Evolutionary conservation across 1,140 invertebrate species (phyloP).

Genomic region (Drosophila jambulina): DNA sequence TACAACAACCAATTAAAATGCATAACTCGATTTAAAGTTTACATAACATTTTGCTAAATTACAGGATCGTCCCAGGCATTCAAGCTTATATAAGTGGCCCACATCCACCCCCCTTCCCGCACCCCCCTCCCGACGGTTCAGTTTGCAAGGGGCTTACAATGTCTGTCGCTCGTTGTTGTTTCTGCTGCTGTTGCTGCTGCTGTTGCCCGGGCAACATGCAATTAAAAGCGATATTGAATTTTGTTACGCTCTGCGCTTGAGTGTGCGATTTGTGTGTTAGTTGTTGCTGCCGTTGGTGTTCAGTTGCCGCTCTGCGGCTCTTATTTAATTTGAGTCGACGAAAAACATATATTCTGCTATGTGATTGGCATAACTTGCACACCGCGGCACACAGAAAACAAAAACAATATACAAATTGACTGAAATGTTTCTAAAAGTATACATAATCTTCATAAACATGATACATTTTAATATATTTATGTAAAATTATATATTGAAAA

Average conservation of each 20-base stretch:
- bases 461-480: no score
- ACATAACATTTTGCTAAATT: constrained; percentile 83
- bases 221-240: constrained; percentile 83
- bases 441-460: no score
- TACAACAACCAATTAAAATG: constrained; percentile 83
- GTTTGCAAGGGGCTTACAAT: constrained; percentile 79
- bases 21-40: constrained; percentile 83
- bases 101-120: constrained; percentile 20
- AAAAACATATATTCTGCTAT: constrained; percentile 77
- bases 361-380: constrained; percentile 79
- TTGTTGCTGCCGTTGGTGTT: constrained; percentile 37
- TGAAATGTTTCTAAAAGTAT: background rate
- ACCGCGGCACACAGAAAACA: constrained; percentile 24
- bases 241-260: constrained; percentile 79
- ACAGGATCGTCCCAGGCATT: constrained; percentile 67
- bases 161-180: constrained; percentile 68
- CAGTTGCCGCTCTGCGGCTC: constrained; percentile 58
- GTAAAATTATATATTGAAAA: no score
- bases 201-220: constrained; percentile 79
- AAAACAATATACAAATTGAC: background rate
- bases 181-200: constrained; percentile 45
- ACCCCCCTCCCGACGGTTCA: constrained; percentile 57
- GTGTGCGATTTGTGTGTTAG: constrained; percentile 67
- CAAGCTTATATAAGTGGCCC: constrained; percentile 77
- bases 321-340: constrained; percentile 76